Evolutionary conservation across 2,113 vertebrate species (phyloP).

Genomic region (Paedocypris sp.): DNA sequence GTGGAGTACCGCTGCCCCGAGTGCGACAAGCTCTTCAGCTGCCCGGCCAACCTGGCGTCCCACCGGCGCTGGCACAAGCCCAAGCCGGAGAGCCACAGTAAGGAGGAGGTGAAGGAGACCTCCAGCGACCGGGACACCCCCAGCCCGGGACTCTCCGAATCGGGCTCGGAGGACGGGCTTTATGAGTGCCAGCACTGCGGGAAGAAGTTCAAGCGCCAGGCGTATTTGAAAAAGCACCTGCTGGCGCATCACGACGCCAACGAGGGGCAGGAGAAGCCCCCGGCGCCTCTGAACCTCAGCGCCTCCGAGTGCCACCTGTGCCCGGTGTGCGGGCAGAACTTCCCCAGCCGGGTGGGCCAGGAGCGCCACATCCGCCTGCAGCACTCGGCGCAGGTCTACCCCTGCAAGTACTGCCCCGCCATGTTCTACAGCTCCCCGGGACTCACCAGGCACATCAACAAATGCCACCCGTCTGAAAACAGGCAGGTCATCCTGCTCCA

Average conservation of each 20-base stretch:
- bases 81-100: slow-evolving; percentile 46
- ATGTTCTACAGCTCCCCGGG: slow-evolving; percentile 87
- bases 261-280: slow-evolving; percentile 28
- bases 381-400: slow-evolving; percentile 78
- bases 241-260: slow-evolving; percentile 55
- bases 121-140: slow-evolving; percentile 75
- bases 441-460: slow-evolving; percentile 89
- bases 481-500: slow-evolving; percentile 87
- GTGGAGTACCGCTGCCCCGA: slow-evolving; percentile 91
- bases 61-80: slow-evolving; percentile 94
- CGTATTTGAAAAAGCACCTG: slow-evolving; percentile 78
- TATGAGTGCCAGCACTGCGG: slow-evolving; percentile 75
- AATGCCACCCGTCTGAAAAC: slow-evolving; percentile 89
- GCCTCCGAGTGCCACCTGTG: slow-evolving; percentile 65
- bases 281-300: slow-evolving; percentile 54
- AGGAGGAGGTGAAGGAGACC: slow-evolving; percentile 42
- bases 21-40: slow-evolving; percentile 88
- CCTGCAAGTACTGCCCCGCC: slow-evolving; percentile 88
- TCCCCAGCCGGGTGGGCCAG: slow-evolving; percentile 69
- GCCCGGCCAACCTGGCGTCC: slow-evolving; percentile 86
- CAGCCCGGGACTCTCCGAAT: slow-evolving; percentile 68
- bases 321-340: slow-evolving; percentile 79
- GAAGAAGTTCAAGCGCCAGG: slow-evolving; percentile 79
- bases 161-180: slow-evolving; percentile 73
- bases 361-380: slow-evolving; percentile 82